Evolutionary conservation across 2,113 vertebrate species (phyloP), one percentile per base, ranked within the genome.

Genomic region (Myiagra hebetior): DNA sequence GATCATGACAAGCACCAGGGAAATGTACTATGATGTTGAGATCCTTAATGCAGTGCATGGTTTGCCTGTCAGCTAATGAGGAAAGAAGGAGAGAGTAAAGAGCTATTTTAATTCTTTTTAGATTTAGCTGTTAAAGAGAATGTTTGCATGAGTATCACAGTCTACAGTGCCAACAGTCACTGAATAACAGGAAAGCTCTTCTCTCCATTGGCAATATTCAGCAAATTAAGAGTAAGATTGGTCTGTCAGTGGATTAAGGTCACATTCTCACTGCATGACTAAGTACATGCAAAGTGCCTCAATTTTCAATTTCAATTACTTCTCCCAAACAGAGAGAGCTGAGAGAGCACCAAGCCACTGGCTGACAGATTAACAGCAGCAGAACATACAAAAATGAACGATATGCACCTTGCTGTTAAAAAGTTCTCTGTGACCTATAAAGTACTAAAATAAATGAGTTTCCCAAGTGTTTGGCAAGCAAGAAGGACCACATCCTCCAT

Each of bases 201-300:
- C 62, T 70, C 23, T 91, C n/a, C 62, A 68, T 3, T 6, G 9
- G 26, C 39, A 92, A 91, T n/a, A 70, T 13, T 75, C 60, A n/a
- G 64, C 22, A 80, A 81, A 91, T 87, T 86, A 84, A 90, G 63
- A 90, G 33, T 50, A 87, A 67, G 27, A 84, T 55, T 64, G n/a
- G 30, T 84, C 79, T 78, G 46, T 35, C 59, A 69, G 27, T 86
- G 75, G 85, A 94, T 94, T 94, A 93, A 92, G 85, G 92, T 88
- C 78, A 87, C 64, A 83, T 77, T 93, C 64, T 88, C 56, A 77
- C 44, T 78, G 79, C 75, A 59, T 70, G 67, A 88, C 76, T 94
- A 94, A 87, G 52, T 62, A 93, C 26, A 50, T 37, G 47, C 47
- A 67, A 83, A 88, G 31, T 84, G 31, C 68, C 72, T 94, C 84